Evolutionary conservation across 1,140 invertebrate genomes (phyloP).

Genomic region (Hyles euphorbiae): DNA sequence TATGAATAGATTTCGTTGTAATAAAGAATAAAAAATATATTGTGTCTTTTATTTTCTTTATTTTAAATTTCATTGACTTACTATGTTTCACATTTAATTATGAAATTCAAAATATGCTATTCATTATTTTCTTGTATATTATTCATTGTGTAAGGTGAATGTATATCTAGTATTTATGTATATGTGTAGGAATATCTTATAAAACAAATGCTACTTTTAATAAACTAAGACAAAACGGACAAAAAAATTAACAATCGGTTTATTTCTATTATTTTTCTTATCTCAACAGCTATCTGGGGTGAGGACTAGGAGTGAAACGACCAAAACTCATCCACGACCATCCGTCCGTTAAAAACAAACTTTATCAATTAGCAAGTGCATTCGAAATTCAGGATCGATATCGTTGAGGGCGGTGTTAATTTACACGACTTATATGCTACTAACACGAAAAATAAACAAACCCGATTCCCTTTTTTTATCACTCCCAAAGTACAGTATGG

Average conservation of each 20-base stretch:
- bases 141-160: no score
- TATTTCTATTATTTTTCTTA: no score
- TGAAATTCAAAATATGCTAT: no score
- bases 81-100: no score
- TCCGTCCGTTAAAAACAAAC: slow-evolving; percentile 18
- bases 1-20: slow-evolving; percentile 69
- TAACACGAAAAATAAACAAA: slow-evolving; percentile 73
- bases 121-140: no score
- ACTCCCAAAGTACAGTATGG: slow-evolving; percentile 55
- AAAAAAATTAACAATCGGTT: no score
- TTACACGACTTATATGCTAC: slow-evolving; percentile 68
- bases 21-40: slow-evolving; percentile 45
- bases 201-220: no score
- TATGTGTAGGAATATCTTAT: no score
- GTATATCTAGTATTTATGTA: no score
- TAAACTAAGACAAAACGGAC: no score
- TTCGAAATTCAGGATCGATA: slow-evolving; percentile 41
- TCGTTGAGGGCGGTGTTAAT: slow-evolving; percentile 47
- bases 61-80: background rate
- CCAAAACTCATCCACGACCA: background rate
- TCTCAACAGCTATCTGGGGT: background rate
- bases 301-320: slow-evolving; percentile 6
- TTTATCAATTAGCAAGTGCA: slow-evolving; percentile 44
- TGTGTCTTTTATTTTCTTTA: slow-evolving; percentile 9
- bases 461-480: slow-evolving; percentile 69